Evolutionary conservation across 30 jellyfish, hydroid and myxozoan species (phyloP), one percentile per base, ranked within the genome.

Genomic region (Turritopsis rubra): DNA sequence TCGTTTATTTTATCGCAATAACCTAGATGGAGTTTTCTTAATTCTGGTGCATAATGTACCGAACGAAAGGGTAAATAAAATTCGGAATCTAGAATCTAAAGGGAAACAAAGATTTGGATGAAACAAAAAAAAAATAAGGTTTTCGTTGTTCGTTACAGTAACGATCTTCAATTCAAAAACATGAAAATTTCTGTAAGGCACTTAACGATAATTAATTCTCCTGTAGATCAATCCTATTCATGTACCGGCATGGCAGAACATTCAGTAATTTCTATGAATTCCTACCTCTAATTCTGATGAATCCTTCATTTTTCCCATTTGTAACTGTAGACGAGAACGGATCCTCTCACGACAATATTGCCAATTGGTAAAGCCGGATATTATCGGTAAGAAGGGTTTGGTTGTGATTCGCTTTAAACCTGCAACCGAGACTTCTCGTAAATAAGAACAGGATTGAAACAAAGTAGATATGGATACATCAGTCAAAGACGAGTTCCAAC

Each of bases 1-100:
- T 90, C 97, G 85, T 86, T 83, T 18, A 90, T 89, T 79, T 85
- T 86, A 75, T 90, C 97, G 79, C 97, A 85, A 84, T 79, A 90
- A 21, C 95, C 83, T 20, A 85, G 81, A 54, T 75, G 83, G 0
- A 90, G 22, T 30, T 82, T 85, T 18, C 85, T 52, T 18, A 90
- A 91, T 52, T 82, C 83, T 52, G 95, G 87, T 16, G 87, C 95
- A 77, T 90, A 90, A 52, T 85, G 86, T 7, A 66, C 30, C 21
- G 97, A 90, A 41, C 97, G 94, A 75, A 71, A 80, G 27, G 97
- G 97, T 18, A 90, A 79, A 73, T 84, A 85, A 75, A 90, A 85
- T 21, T 82, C 92, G 18, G 89, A 68, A 22, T 85, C 91, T 66
- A 54, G 30, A 7, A 60, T 81, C 97, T 90, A 75, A 85, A 66